Base-by-base conservation (phyloP, 2,888 invertebrate species). In the Mythimna ferrago region DNA sequence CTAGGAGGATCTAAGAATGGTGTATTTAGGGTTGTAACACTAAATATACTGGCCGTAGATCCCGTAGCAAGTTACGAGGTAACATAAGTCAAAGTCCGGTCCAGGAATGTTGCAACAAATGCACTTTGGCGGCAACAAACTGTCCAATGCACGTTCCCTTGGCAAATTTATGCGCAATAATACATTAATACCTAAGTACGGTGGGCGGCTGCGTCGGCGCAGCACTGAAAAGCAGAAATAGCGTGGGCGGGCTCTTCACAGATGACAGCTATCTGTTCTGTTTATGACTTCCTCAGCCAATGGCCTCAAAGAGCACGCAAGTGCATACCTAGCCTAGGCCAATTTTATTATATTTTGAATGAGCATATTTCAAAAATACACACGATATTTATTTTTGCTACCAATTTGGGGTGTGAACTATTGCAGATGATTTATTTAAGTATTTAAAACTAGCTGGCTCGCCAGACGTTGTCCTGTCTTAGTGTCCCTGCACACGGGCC, bases 221-320 rank as follows among this genome's bases (percentile, higher is more conserved):
- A 89, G 80, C 89, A 88, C 90, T 91, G 90, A 91, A 88, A 89
- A 88, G 93, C 96, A 95, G 94, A 95, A 96, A 96, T 96, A 96
- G 96, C 93, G 94, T 94, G 94, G 96, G 96, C 96, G 96, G 93
- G 92, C 90, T 87, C 92, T 92, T 93, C 92, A 93, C 94, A 94
- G 92, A 93, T 92, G 95, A 95, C 95, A 94, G 94, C 95, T 93
- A 93, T 92, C 93, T 92, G 88, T 89, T 89, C 90, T 90, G 90
- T 95, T 96, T 96, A 96, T 93, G 94, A 96, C 96, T 96, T 96
- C 96, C 96, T 94, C 95, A 94, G 96, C 95, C 95, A 95, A 94
- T 93, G 95, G 93, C 94, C 95, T 94, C 90, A 82, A 81, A 79
- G 82, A 68, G 85, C 80, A 67, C 73, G 73, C 74, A 51, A 76